These are phyloP conservation scores for Barnardius zonarius DNA, from an alignment of 2,113 vertebrate genomes.

Conservation along the genomic window DNA sequence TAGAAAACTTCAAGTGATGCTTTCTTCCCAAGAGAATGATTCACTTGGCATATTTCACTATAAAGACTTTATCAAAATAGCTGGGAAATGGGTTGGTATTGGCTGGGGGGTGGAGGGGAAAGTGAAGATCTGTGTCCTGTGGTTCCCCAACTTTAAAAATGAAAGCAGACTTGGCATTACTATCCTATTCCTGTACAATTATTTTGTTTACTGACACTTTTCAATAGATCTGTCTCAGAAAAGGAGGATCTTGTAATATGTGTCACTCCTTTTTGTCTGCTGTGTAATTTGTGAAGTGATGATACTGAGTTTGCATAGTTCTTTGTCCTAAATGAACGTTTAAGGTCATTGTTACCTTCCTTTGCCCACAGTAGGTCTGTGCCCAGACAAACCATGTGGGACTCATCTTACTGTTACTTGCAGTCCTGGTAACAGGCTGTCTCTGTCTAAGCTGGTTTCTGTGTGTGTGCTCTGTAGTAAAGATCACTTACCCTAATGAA, in stretches of 20 bases:
- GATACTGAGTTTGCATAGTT: too few species aligned
- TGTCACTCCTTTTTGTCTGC: background rate
- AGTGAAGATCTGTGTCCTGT: background rate
- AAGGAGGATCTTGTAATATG: background rate
- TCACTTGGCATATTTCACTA: background rate
- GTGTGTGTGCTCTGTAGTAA: background rate
- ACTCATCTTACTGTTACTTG: background rate
- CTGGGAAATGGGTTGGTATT: background rate
- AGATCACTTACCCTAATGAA: background rate
- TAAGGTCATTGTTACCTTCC: background rate
- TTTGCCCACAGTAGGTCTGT: background rate
- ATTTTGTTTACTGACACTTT: background rate
- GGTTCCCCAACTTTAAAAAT: background rate
- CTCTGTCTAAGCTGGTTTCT: background rate
- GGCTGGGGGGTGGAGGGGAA: background rate
- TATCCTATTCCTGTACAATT: background rate
- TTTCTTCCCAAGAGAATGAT: background rate
- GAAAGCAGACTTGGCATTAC: background rate
- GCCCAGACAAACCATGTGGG: background rate
- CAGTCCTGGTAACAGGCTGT: fast-evolving
- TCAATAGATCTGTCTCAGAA: background rate
- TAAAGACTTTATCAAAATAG: background rate
- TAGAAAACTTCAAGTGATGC: background rate
- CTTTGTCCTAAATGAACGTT: background rate
- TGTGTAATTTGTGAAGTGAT: background rate